Evolutionary conservation across 2,113 vertebrate genomes (phyloP).

Genomic region (Cyprinodon variegatus): DNA sequence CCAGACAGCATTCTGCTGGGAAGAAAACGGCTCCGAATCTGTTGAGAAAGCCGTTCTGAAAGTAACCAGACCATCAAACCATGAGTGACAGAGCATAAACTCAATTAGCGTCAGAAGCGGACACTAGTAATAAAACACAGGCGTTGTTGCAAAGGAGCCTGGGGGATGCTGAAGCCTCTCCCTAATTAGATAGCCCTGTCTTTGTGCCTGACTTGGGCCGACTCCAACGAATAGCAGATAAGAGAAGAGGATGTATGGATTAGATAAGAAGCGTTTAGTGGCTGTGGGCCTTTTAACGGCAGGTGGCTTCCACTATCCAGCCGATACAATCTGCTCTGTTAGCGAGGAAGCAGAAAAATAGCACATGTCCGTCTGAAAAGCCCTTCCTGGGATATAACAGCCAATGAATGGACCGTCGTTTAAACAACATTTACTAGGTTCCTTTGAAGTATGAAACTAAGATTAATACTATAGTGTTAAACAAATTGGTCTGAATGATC

Average conservation of each 20-base stretch:
- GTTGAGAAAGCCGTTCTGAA: not conserved
- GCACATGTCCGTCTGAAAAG: not conserved
- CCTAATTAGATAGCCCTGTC: constrained; percentile 64
- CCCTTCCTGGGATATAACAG: no score
- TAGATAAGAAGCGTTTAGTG: constrained; percentile 71
- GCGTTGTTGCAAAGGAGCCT: constrained; percentile 45
- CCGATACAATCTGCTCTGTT: constrained; percentile 26
- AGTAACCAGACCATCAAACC: not conserved
- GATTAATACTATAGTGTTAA: not conserved
- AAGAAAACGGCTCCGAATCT: constrained; percentile 7
- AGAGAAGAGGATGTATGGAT: constrained; percentile 71
- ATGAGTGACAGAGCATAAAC: constrained; percentile 44
- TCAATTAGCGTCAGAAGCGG: constrained; percentile 49
- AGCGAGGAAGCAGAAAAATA: constrained; percentile 27
- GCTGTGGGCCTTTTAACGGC: constrained; percentile 34
- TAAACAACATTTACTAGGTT: not conserved
- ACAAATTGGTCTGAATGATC: not conserved
- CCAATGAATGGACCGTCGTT: not conserved
- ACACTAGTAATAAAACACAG: constrained; percentile 46
- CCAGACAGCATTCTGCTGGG: constrained; percentile 12
- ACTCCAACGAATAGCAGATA: constrained; percentile 58
- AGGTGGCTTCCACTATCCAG: constrained; percentile 21
- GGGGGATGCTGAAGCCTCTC: constrained; percentile 53
- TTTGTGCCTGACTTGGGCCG: constrained; percentile 57
- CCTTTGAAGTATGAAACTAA: not conserved